phyloP scores from a whole-genome alignment of 2,113 vertebrate species.

The Siniperca chuatsi region DNA sequence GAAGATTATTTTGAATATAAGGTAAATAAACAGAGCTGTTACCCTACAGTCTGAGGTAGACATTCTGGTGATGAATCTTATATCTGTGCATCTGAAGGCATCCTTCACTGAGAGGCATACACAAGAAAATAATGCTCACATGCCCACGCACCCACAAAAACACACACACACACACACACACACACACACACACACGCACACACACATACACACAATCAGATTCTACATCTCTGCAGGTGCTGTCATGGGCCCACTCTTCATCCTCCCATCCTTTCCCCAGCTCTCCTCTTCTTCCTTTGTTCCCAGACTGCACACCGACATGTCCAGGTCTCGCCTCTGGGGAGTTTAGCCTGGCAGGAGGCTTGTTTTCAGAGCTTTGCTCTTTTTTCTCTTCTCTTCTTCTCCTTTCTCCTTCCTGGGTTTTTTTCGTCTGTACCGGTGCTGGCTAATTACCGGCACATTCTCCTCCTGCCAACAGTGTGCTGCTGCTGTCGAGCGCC shows the following conservation, averaged over 20 bases:
- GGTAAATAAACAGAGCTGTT: slow-evolving; percentile 42
- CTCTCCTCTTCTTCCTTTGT: slow-evolving; percentile 81
- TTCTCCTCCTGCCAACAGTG: slow-evolving; percentile 80
- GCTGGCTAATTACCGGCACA: slow-evolving; percentile 82
- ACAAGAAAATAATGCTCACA: slow-evolving; percentile 63
- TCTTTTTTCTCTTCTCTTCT: slow-evolving; percentile 69
- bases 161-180: slow-evolving; percentile 41
- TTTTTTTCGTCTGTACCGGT: slow-evolving; percentile 80
- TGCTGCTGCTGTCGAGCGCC: slow-evolving; percentile 78
- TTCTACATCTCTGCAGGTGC: slow-evolving; percentile 73
- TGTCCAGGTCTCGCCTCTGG: slow-evolving; percentile 84
- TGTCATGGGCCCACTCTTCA: slow-evolving; percentile 78
- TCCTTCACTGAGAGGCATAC: slow-evolving; percentile 48
- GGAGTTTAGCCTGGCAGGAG: slow-evolving; percentile 83
- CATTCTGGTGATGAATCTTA: slow-evolving; percentile 35
- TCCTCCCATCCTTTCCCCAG: slow-evolving; percentile 68
- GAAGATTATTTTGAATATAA: slow-evolving; percentile 40
- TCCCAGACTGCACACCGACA: slow-evolving; percentile 81
- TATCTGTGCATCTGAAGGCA: slow-evolving; percentile 63
- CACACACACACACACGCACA: slow-evolving; percentile 40
- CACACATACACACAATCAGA: slow-evolving; percentile 57
- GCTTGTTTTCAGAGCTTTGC: slow-evolving; percentile 81
- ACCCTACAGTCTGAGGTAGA: slow-evolving; percentile 28
- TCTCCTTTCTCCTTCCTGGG: slow-evolving; percentile 74
- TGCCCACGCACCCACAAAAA: slow-evolving; percentile 18